Evolutionary conservation across 2,888 invertebrate genomes (phyloP), one percentile per base, ranked within the genome.

Genomic region (Theretra japonica): DNA sequence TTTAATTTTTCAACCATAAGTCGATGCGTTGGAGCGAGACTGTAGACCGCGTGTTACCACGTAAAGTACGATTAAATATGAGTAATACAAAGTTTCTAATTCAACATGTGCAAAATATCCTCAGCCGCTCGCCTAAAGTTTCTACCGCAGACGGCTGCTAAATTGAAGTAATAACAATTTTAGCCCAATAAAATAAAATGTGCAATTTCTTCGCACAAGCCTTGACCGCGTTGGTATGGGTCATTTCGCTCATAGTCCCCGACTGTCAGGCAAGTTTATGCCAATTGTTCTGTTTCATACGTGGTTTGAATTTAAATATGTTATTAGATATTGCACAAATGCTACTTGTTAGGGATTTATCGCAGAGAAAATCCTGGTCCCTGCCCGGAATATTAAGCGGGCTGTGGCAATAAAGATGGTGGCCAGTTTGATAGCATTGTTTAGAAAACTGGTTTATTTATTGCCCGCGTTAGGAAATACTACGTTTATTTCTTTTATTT

Each of bases 291-390:
- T 62, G 48, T 21, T 48, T 65, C 7, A 65, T 41, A 23, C 65
- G 48, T 23, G 65, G 48, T 65, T 48, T 23, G 65, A 65, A 65
- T 65, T 41, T 23, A 41, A 65, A 65, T 23, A 21, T n/a, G n/a
- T n/a, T 33, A 60, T 60, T 60, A 60, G n/a, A n/a, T 19, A 60
- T 60, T 60, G 30, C 19, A 23, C 41, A 65, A 65, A n/a, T 48
- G 65, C 48, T 65, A 65, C 48, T 65, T 65, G 65, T 65, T 65
- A 48, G 23, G 21, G 21, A 48, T n/a, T 65, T 41, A 65, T 65
- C 48, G 65, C 17, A 48, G 48, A 65, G 65, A 65, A 65, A 48
- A 65, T 65, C 48, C 65, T 65, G 21, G 65, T 65, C 33, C 48
- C 15, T 65, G 65, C 23, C 41, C 41, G 23, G 65, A 65, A 65